Evolutionary conservation across 37 sponge, comb jelly and placozoan genomes (phyloP).

Genomic region (Corticium candelabrum): DNA sequence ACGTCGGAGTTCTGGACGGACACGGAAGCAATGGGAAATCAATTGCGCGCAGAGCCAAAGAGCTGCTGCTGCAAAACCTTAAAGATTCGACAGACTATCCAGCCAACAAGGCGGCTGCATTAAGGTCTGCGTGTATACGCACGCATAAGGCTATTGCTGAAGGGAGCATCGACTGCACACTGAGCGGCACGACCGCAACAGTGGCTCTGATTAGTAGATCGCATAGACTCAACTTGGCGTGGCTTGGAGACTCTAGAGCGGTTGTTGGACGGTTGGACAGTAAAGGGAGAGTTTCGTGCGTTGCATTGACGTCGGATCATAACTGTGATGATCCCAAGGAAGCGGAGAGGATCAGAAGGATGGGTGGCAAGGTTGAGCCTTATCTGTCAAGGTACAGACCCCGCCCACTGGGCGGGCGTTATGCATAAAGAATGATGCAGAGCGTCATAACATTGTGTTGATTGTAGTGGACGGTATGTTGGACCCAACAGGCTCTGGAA

Average conservation of each 20-base stretch:
- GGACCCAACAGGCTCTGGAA: constrained; percentile 2
- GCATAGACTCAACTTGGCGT: neutral
- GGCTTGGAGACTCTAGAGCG: constrained; percentile 10
- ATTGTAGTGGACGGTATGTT: neutral
- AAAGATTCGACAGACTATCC: neutral
- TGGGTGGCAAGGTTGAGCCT: constrained; percentile 5
- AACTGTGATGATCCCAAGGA: constrained; percentile 1
- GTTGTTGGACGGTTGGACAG: constrained; percentile 3
- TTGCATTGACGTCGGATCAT: neutral
- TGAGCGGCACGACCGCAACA: constrained; percentile 3
- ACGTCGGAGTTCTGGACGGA: constrained; percentile 3
- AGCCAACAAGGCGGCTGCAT: neutral
- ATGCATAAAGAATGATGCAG: too few relatives aligned
- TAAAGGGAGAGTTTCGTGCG: neutral
- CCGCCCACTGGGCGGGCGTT: too few relatives aligned
- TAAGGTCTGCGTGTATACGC: neutral
- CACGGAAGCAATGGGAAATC: neutral
- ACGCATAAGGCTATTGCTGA: neutral
- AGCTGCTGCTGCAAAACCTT: neutral
- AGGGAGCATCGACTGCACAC: neutral
- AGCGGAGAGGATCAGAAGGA: neutral
- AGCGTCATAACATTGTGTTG: neutral
- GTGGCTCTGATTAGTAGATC: neutral
- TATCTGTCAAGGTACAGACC: neutral
- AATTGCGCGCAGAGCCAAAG: neutral